These are phyloP conservation scores for Psilopogon haemacephalus DNA, from an alignment of 2,113 vertebrate genomes.

Conservation along the genomic window DNA sequence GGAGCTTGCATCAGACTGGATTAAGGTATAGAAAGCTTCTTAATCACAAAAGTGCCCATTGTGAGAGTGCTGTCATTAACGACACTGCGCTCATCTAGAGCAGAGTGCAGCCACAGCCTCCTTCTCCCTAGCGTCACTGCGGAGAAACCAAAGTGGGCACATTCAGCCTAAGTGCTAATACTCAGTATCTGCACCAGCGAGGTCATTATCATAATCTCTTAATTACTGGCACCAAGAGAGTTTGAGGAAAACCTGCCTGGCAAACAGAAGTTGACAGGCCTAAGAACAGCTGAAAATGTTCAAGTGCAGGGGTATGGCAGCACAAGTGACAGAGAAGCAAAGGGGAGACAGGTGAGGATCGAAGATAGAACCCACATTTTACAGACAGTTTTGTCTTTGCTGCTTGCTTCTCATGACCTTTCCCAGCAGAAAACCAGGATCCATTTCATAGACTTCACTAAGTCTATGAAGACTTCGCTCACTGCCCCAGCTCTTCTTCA, in stretches of 20 bases:
- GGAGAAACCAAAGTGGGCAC: slow-evolving; percentile 50
- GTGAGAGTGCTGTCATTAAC: slow-evolving; percentile 23
- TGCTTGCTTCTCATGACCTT: background rate
- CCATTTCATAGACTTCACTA: background rate
- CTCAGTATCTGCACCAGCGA: slow-evolving; percentile 47
- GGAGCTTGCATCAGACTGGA: slow-evolving; percentile 46
- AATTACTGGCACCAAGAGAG: slow-evolving; percentile 55
- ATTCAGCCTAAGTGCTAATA: background rate
- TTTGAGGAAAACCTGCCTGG: slow-evolving; percentile 57
- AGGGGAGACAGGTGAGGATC: background rate
- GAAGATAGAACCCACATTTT: background rate
- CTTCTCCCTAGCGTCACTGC: slow-evolving; percentile 23
- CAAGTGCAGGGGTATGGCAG: background rate
- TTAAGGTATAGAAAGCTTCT: slow-evolving; percentile 49
- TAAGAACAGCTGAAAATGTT: background rate
- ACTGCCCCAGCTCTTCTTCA: background rate
- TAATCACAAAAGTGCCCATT: slow-evolving; percentile 48
- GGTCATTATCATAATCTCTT: slow-evolving; percentile 62
- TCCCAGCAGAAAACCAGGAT: background rate
- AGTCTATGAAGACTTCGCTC: too few relatives aligned
- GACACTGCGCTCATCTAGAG: slow-evolving; percentile 36
- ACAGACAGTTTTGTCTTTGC: background rate
- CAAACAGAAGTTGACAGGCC: slow-evolving; percentile 15
- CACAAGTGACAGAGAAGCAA: background rate
- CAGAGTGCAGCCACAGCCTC: slow-evolving; percentile 37